Evolutionary conservation across 2,113 vertebrate species (phyloP), one percentile per base, ranked within the genome.

Genomic region (Charadrius vociferus): DNA sequence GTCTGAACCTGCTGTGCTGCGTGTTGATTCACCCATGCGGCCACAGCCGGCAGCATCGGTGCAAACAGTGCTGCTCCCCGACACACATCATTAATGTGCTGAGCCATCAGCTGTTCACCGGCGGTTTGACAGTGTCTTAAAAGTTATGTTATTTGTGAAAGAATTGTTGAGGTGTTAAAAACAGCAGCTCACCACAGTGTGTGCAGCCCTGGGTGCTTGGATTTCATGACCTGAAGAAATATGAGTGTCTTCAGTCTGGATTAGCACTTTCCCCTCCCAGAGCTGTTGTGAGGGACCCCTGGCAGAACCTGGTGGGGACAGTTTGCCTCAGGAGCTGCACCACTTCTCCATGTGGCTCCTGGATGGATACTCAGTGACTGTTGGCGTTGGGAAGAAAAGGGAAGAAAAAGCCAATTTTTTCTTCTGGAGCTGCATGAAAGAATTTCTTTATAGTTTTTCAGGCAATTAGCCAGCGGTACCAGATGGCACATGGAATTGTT

Each of bases 21-120:
- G 1, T 6, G 61, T 19, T 68, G 27, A 19, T 21, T 27, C 24
- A 39, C 5, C 36, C 4, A 0, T 61, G 36, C 20, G n/a, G 30
- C 24, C 41, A 18, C 66, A 17, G 50, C 67, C 1, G 0, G 41
- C 78, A 77, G 66, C 2, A 0, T 34, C 0, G 0, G 58, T 8
- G 17, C 61, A 62, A 66, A 15, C 36, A 58, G 37, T 8, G 1
- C 34, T 36, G 27, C 53, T 56, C 16, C 75, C 45, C 58, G 32
- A 2, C 17, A 34, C 20, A 11, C 56, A 10, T 0, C 52, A 7
- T 24, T 56, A 20, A 3, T 4, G 43, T 65, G 58, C 75, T 81
- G 85, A 30, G 26, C 34, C 62, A 81, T 32, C 52, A 71, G 52
- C 24, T 30, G 19, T 1, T 26, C 24, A 49, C 18, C 9, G 1